A percentile compares a stretch with the other conserved stretches of the same genome.
These are phyloP conservation scores for Cordilura impudica DNA, from an alignment of 2,888 invertebrate genomes.

Conservation along the genomic window DNA sequence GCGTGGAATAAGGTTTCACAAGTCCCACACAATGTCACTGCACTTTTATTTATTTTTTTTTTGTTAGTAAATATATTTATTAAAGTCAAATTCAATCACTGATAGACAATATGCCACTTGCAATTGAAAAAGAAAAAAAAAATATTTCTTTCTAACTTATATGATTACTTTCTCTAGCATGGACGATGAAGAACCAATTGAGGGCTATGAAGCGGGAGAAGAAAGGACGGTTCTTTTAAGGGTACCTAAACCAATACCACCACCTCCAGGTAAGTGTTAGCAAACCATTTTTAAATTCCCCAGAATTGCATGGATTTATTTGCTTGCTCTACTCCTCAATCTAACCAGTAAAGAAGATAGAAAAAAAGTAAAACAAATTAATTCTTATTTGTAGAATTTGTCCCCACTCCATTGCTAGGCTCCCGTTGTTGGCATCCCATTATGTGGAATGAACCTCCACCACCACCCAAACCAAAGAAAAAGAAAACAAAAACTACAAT, in stretches of 20 bases:
- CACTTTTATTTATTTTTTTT: no score
- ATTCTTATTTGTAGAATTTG: slow-evolving; percentile 77
- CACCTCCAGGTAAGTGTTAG: slow-evolving; percentile 72
- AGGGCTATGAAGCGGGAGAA: slow-evolving; percentile 72
- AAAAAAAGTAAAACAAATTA: slow-evolving; percentile 42
- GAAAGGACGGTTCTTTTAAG: slow-evolving; percentile 74
- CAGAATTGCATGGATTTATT: slow-evolving; percentile 18
- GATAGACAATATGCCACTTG: no score
- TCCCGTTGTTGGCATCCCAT: slow-evolving; percentile 83
- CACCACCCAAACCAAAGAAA: slow-evolving; percentile 77
- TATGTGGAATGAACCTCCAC: slow-evolving; percentile 81
- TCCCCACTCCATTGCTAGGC: slow-evolving; percentile 79
- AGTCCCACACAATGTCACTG: no score
- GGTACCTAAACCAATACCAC: slow-evolving; percentile 73
- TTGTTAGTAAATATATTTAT: no score
- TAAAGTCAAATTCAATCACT: no score
- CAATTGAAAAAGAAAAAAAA: no score
- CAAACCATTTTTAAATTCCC: background rate
- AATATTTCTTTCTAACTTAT: no score
- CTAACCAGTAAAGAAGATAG: slow-evolving; percentile 42
- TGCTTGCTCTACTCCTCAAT: slow-evolving; percentile 13
- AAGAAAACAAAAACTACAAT: slow-evolving; percentile 77
- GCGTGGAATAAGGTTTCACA: no score
- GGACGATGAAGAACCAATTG: slow-evolving; percentile 75
- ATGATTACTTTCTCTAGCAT: slow-evolving; percentile 70